Percentiles rank a stretch among this genome's conserved stretches.
phyloP scores from a whole-genome alignment of 1,140 invertebrate species.

The Lethocerus indicus region DNA sequence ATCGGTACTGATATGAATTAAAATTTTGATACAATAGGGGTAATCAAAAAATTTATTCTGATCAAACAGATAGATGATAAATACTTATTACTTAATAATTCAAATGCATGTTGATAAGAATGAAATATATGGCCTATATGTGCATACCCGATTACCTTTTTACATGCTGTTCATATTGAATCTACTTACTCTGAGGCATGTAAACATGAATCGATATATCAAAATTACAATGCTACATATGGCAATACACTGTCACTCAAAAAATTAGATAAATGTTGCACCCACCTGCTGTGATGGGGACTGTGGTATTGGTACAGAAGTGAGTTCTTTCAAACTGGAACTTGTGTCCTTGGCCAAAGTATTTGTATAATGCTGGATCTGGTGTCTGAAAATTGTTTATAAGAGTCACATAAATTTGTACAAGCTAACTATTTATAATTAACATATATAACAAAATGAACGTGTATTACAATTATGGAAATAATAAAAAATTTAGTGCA shows the following conservation, averaged over 20 bases:
- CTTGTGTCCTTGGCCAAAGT: slow-evolving; percentile 89
- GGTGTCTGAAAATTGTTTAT: slow-evolving; percentile 55
- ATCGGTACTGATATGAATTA: background rate
- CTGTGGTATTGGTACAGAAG: slow-evolving; percentile 32
- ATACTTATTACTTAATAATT: too few relatives aligned
- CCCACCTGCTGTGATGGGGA: slow-evolving; percentile 31
- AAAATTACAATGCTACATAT: background rate
- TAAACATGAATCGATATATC: background rate
- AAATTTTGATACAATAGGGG: background rate
- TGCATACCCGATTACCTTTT: background rate
- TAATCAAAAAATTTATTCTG: background rate
- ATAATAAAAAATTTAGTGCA: background rate
- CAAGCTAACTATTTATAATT: too few relatives aligned
- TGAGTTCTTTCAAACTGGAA: slow-evolving; percentile 63
- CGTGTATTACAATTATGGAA: background rate
- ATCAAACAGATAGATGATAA: background rate
- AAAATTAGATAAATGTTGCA: background rate
- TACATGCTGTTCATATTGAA: background rate
- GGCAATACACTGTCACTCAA: background rate
- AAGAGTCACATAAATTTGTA: slow-evolving; percentile 1
- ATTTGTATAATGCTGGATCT: slow-evolving; percentile 90
- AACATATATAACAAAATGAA: too few relatives aligned
- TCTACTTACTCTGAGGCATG: background rate
- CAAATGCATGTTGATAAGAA: too few relatives aligned
- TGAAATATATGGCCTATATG: background rate